Evolutionary conservation across 2,888 invertebrate genomes (phyloP), one percentile per base, ranked within the genome.

Genomic region (Mythimna vitellina): DNA sequence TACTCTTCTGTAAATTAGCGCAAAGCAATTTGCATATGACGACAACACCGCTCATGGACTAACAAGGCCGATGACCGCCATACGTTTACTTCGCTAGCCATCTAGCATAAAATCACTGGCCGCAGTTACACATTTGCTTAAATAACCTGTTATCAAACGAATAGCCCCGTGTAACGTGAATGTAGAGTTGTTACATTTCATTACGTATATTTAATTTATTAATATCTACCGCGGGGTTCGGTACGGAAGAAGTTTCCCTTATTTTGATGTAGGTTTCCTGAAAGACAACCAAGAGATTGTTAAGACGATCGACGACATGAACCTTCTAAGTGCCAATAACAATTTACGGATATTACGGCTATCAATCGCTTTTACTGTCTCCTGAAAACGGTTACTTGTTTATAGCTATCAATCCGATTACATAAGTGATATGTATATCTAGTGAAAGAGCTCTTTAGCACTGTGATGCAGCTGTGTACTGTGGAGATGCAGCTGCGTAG

Each of bases 1-100:
- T 88, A 88, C 87, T 90, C 87, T 88, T 87, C 85, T 85, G 88
- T 89, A 87, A 92, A 92, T 93, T 91, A 91, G 90, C 90, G 82
- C 87, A 86, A 86, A 88, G 76, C 85, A 88, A 93, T 93, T 93
- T 93, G 89, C 92, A 93, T 92, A 89, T 87, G 90, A 86, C 86
- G 88, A 88, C 89, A 87, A 89, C 89, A 88, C 87, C 83, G 87
- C 77, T 89, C 87, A 86, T 89, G 85, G 86, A 86, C 87, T 87
- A 88, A 89, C 88, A 90, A 92, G 92, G 93, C 89, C 92, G 88
- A 89, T 91, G 93, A 94, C 94, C 94, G 92, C 86, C 83, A 84
- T 85, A 86, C 81, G 88, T 87, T 89, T 89, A 89, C 86, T 88
- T 88, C 82, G 78, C 69, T 73, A 82, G 83, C 78, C 83, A 87